Conservation (phyloP, 2,888 invertebrate species). For the Dione vanillae region DNA sequence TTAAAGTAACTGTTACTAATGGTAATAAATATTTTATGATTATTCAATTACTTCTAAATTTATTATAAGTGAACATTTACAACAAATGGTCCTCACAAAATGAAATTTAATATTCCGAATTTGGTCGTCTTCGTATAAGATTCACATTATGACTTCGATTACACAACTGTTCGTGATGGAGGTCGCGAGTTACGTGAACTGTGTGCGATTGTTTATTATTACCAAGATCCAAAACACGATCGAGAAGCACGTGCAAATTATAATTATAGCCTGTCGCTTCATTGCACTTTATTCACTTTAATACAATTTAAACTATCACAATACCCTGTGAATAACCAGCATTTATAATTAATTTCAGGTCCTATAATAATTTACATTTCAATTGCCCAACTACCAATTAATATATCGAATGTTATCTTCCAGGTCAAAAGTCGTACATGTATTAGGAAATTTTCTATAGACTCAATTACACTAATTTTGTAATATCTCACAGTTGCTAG, state of each 20-base stretch:
- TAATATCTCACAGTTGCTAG: constrained; percentile 48
- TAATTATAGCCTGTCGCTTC: constrained; percentile 56
- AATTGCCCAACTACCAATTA: constrained; percentile 38
- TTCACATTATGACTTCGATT: constrained; percentile 41
- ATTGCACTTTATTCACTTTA: constrained; percentile 53
- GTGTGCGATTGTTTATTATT: constrained; percentile 58
- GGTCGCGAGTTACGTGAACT: constrained; percentile 67
- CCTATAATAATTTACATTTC: constrained; percentile 28
- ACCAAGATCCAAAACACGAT: constrained; percentile 53
- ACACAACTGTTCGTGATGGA: constrained; percentile 54
- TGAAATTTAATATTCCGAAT: constrained; percentile 36
- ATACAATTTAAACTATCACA: constrained; percentile 48
- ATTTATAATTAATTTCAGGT: background rate
- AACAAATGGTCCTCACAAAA: constrained; percentile 1
- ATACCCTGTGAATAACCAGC: constrained; percentile 28
- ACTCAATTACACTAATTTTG: constrained; percentile 48
- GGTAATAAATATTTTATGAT: background rate
- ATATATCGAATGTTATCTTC: constrained; percentile 42
- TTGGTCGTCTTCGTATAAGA: constrained; percentile 39
- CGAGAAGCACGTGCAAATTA: constrained; percentile 53
- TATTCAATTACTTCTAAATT: background rate
- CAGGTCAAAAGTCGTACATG: constrained; percentile 44
- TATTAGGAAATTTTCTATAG: constrained; percentile 47
- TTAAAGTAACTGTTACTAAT: background rate
- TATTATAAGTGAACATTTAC: background rate